Conservation (phyloP, 2,888 invertebrate genomes). For the Drosophila maculinotata region DNA sequence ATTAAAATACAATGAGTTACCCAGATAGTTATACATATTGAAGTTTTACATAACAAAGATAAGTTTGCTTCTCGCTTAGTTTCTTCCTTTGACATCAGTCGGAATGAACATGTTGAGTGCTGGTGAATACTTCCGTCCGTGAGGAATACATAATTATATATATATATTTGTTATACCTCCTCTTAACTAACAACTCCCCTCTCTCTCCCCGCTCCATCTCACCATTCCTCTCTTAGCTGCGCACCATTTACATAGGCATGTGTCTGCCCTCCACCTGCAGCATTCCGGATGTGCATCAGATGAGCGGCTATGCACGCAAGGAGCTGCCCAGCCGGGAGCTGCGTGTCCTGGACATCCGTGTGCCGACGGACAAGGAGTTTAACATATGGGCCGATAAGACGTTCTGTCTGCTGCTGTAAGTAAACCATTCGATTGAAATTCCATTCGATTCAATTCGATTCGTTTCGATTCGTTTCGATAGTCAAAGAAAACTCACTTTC, state of each 20-base stretch:
- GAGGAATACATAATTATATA: no score
- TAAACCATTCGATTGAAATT: constrained; percentile 14
- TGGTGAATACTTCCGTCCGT: no score
- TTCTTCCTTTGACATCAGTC: no score
- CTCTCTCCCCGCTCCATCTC: neutral
- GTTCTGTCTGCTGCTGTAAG: constrained; percentile 90
- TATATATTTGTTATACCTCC: no score
- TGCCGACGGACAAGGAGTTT: constrained; percentile 89
- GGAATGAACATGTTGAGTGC: no score
- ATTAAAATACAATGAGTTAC: no score
- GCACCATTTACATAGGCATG: constrained; percentile 90
- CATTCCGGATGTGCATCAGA: constrained; percentile 87
- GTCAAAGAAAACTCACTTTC: constrained; percentile 55
- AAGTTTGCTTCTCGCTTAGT: neutral
- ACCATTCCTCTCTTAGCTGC: constrained; percentile 86
- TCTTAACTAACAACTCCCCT: neutral
- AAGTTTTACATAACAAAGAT: no score
- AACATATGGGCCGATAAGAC: constrained; percentile 89
- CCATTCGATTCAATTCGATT: neutral
- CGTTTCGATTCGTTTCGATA: neutral
- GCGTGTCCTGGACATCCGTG: constrained; percentile 88
- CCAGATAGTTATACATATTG: no score
- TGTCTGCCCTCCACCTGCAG: constrained; percentile 91
- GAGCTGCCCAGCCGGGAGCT: constrained; percentile 86
- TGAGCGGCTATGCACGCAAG: constrained; percentile 87